A percentile compares a stretch with the other conserved stretches of the same genome.
These are phyloP conservation scores for Mesoclemmys tuberculata DNA, from an alignment of 2,113 vertebrate genomes.

Conservation along the genomic window DNA sequence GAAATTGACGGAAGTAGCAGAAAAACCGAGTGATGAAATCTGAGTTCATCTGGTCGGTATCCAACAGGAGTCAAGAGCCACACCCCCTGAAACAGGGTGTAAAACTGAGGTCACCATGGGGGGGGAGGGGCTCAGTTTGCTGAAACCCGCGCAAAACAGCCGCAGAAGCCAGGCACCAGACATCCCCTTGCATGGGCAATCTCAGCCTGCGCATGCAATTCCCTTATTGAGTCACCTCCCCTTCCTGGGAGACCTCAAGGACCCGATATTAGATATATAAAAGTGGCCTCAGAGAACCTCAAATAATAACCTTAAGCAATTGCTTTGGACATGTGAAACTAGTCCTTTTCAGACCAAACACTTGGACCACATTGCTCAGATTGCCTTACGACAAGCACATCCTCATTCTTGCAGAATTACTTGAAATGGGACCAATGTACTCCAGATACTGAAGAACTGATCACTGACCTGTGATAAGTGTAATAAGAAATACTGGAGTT, in stretches of 20 bases:
- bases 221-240: not conserved
- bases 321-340: not conserved
- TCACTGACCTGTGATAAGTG: not conserved
- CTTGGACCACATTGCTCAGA: too few relatives aligned
- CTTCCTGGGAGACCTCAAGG: not conserved
- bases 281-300: not conserved
- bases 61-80: too few relatives aligned
- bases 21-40: too few relatives aligned
- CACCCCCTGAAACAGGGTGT: too few relatives aligned
- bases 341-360: not conserved
- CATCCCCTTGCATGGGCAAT: not conserved
- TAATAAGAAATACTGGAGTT: not conserved
- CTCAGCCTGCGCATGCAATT: not conserved
- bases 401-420: not conserved
- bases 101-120: not conserved
- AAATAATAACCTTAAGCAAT: not conserved
- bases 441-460: not conserved
- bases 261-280: not conserved
- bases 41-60: too few relatives aligned
- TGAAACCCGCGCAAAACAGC: not conserved
- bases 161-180: not conserved
- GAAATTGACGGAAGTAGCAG: not conserved
- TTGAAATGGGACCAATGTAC: not conserved
- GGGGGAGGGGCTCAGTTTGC: not conserved
- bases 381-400: not conserved